Evolutionary conservation across 1,140 invertebrate genomes (phyloP).

Genomic region (Anastrepha ludens): DNA sequence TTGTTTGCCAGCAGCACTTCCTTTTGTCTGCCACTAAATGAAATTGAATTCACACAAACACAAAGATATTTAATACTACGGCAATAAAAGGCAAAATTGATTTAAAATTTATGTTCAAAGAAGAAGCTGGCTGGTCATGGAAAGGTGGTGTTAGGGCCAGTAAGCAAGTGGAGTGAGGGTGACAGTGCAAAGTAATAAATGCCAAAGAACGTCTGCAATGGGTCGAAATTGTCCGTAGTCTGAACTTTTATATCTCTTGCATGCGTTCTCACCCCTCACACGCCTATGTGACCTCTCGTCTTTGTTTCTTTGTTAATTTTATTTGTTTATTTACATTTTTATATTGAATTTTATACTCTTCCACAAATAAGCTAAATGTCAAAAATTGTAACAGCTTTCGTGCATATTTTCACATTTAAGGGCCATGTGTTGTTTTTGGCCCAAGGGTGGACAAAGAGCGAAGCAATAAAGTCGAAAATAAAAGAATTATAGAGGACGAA

Average conservation of each 20-base stretch:
- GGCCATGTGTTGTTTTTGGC: constrained; percentile 28
- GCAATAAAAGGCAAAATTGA: neutral
- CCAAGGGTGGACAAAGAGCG: neutral
- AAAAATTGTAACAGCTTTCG: constrained; percentile 39
- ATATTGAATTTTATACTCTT: neutral
- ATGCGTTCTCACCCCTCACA: neutral
- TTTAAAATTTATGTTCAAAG: neutral
- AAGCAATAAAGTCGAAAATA: constrained; percentile 11
- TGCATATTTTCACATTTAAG: constrained; percentile 6
- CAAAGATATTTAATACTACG: neutral
- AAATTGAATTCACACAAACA: neutral
- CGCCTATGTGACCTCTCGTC: neutral
- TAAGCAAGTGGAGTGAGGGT: neutral
- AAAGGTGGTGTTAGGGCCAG: neutral
- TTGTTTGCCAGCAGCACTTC: neutral
- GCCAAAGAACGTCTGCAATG: neutral
- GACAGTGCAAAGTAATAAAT: neutral
- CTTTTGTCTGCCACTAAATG: neutral
- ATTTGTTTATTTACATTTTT: no score
- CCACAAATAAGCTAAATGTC: neutral
- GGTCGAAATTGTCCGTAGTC: neutral
- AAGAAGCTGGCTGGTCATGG: neutral
- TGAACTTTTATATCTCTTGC: neutral
- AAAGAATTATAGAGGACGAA: neutral
- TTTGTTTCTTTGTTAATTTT: no score